Percentiles rank a stretch among this genome's conserved stretches.
Evolutionary conservation across 2,888 invertebrate genomes (phyloP).

Genomic region (Meteorus cinctellus): DNA sequence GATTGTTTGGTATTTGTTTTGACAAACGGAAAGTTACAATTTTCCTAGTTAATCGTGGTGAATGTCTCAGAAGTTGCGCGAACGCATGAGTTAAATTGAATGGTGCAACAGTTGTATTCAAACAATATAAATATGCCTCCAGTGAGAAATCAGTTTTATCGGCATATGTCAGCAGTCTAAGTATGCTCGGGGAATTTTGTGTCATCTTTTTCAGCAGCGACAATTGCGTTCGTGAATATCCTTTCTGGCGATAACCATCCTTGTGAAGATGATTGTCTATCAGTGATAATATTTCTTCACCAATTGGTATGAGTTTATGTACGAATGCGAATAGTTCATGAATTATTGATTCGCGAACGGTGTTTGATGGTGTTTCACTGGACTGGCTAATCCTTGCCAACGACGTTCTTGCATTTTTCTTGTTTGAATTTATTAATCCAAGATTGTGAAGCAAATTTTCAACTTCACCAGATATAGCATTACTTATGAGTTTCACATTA

Average conservation of each 20-base stretch:
- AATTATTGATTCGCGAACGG: constrained; percentile 25
- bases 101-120: constrained; percentile 13
- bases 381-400: too few species aligned
- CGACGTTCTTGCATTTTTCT: neutral
- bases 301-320: constrained; percentile 34
- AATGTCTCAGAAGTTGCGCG: constrained; percentile 42
- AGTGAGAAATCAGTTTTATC: constrained; percentile 17
- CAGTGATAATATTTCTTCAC: neutral
- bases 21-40: constrained; percentile 40
- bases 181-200: neutral
- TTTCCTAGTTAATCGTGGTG: constrained; percentile 36
- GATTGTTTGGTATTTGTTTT: constrained; percentile 30
- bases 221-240: constrained; percentile 40
- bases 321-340: constrained; percentile 43
- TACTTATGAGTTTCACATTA: neutral
- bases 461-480: neutral
- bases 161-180: constrained; percentile 19
- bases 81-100: constrained; percentile 44
- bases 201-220: neutral
- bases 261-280: constrained; percentile 5
- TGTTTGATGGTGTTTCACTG: neutral
- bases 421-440: neutral
- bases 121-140: constrained; percentile 26
- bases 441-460: neutral
- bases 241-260: constrained; percentile 40